phyloP scores from a whole-genome alignment of 2,888 invertebrate genomes.

The Lepidochitona cinerea region DNA sequence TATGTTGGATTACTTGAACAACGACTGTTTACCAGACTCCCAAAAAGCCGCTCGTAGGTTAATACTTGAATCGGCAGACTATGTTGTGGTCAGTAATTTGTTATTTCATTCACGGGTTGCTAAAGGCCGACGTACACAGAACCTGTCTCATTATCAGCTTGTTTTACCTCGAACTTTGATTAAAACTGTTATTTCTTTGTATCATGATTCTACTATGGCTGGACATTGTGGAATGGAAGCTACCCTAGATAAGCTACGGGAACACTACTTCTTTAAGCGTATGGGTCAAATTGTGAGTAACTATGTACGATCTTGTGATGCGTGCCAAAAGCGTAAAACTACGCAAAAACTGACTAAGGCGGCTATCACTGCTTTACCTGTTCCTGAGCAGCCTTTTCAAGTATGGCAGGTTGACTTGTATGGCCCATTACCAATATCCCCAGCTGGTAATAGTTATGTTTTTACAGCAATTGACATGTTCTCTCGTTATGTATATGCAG shows the following conservation, averaged over 20 bases:
- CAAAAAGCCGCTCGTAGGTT: constrained; percentile 22
- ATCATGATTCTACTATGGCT: constrained; percentile 11
- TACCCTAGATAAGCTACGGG: constrained; percentile 11
- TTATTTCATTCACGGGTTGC: constrained; percentile 12
- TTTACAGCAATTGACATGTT: neutral
- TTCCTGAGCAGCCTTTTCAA: neutral
- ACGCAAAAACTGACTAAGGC: constrained; percentile 1
- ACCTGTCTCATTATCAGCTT: constrained; percentile 10
- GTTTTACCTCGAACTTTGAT: constrained; percentile 8
- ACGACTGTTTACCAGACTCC: constrained; percentile 18
- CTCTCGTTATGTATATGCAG: neutral
- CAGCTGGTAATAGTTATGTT: neutral
- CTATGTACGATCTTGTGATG: constrained; percentile 9
- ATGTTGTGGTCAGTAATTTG: neutral
- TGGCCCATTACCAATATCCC: neutral
- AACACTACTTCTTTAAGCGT: constrained; percentile 4
- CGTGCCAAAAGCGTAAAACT: constrained; percentile 3
- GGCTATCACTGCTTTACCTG: neutral
- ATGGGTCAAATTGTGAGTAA: neutral
- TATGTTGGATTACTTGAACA: constrained; percentile 15
- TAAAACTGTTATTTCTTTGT: neutral
- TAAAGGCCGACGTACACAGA: constrained; percentile 8
- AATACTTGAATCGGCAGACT: neutral
- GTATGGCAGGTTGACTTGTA: neutral
- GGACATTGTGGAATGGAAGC: constrained; percentile 14